Evolutionary conservation across 2,888 invertebrate genomes (phyloP).

Genomic region (Drosophila seclusa): DNA sequence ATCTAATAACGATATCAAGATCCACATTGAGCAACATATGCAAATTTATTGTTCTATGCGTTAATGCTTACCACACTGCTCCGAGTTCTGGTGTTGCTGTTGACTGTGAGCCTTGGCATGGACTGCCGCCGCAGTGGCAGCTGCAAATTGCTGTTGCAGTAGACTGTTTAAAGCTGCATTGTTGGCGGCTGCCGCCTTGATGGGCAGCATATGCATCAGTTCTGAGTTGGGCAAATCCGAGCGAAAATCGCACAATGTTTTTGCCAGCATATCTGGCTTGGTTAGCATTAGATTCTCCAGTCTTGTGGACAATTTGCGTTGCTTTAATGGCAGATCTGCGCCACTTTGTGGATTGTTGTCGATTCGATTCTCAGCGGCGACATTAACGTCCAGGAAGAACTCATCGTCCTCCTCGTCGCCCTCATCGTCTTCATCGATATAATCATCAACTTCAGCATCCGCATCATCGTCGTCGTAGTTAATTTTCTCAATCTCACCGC

Average conservation of each 20-base stretch:
- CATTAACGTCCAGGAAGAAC: conserved; percentile 70
- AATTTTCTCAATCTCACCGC: conserved; percentile 77
- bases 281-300: conserved; percentile 83
- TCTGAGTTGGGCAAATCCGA: conserved; percentile 83
- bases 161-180: conserved; percentile 75
- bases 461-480: conserved; percentile 67
- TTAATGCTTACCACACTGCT: conserved; percentile 57
- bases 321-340: conserved; percentile 66
- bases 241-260: conserved; percentile 83
- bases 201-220: conserved; percentile 83
- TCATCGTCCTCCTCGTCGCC: conserved; percentile 74
- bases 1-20: conserved; percentile 33
- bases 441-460: conserved; percentile 75
- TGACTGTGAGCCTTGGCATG: conserved; percentile 66
- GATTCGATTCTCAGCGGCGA: conserved; percentile 55
- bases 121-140: conserved; percentile 71
- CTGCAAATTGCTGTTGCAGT: conserved; percentile 81
- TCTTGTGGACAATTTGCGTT: conserved; percentile 79
- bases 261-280: conserved; percentile 82
- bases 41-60: no score
- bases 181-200: conserved; percentile 75
- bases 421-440: conserved; percentile 78
- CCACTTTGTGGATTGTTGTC: conserved; percentile 55
- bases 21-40: background rate
- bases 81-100: conserved; percentile 51